A percentile compares a stretch with the other conserved stretches of the same genome.
These are phyloP conservation scores for Ibidorhyncha struthersii DNA, from an alignment of 2,113 vertebrate species.

Conservation along the genomic window DNA sequence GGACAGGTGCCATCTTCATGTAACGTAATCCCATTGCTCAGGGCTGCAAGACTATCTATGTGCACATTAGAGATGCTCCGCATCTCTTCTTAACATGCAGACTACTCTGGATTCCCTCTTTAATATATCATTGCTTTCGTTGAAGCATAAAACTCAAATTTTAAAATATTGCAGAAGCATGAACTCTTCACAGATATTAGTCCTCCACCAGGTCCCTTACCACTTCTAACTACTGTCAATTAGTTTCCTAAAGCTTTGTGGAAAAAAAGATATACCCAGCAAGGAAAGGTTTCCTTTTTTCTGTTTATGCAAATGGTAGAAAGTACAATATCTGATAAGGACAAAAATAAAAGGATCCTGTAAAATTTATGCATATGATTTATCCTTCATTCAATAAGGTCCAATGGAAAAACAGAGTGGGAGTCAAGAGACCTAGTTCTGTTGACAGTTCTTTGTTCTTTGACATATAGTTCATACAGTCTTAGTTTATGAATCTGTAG, in stretches of 20 bases:
- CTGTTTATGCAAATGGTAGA: neutral
- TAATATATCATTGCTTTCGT: neutral
- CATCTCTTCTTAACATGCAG: neutral
- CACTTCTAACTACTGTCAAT: neutral
- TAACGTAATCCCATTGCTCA: neutral
- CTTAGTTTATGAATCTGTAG: neutral
- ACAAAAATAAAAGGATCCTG: neutral
- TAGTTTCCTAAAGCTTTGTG: neutral
- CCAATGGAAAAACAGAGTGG: neutral
- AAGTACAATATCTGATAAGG: neutral
- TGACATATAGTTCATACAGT: neutral
- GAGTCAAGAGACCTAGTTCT: neutral
- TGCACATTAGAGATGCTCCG: neutral
- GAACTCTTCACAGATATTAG: neutral
- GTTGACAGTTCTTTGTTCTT: neutral
- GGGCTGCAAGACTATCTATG: neutral
- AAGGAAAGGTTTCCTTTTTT: neutral
- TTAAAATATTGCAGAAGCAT: neutral
- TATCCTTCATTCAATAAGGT: neutral
- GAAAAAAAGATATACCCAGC: neutral
- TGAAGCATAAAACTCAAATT: neutral
- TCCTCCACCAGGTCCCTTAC: neutral
- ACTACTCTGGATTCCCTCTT: neutral
- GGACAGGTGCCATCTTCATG: constrained; percentile 2
- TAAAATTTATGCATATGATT: neutral